Evolutionary conservation across 2,113 vertebrate genomes (phyloP), one percentile per base, ranked within the genome.

Genomic region (Meleagris gallopavo): DNA sequence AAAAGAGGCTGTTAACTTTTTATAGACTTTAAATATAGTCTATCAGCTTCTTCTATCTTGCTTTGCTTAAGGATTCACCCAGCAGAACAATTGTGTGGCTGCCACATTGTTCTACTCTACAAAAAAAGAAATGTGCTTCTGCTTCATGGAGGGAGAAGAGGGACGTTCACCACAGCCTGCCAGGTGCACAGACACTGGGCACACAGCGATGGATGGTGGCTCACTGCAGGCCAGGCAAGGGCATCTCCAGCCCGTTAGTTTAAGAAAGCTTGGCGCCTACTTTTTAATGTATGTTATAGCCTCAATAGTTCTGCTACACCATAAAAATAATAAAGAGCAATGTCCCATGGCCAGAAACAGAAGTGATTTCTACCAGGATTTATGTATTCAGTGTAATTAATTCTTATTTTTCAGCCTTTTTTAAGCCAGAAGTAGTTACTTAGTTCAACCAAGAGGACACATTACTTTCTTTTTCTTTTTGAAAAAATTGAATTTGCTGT

Each of bases 291-390:
- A 5, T n/a, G 50, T 80, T 92, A 55, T 90, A 83, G 86, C 82
- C 88, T 94, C 89, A n/a, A 48, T 92, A 95, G 61, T 86, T 89
- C 85, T 71, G 86, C 65, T 95, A 91, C 90, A 73, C 52, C 97
- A 78, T 93, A 93, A 96, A 97, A 95, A 85, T 71, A 96, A 90
- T 95, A 91, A 97, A 97, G 83, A 95, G 88, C 85, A 97, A 96
- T 57, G 24, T 88, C 89, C 91, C 88, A 54, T 94, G 93, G 85
- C 94, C 81, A 92, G 94, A 96, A 95, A 92, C 67, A 92, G 93
- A 96, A 96, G 92, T 21, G 0, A 89, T 89, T 92, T 92, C 85
- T 73, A 58, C 7, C 0, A 6, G 78, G 83, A 92, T 96, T 92
- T 87, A 95, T 83, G 74, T 6, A 86, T 83, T 64, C 24, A 0